Percentiles rank a stretch among this genome's conserved stretches.
phyloP scores from a whole-genome alignment of 2,888 invertebrate genomes.

The Aporophyla nigra region DNA sequence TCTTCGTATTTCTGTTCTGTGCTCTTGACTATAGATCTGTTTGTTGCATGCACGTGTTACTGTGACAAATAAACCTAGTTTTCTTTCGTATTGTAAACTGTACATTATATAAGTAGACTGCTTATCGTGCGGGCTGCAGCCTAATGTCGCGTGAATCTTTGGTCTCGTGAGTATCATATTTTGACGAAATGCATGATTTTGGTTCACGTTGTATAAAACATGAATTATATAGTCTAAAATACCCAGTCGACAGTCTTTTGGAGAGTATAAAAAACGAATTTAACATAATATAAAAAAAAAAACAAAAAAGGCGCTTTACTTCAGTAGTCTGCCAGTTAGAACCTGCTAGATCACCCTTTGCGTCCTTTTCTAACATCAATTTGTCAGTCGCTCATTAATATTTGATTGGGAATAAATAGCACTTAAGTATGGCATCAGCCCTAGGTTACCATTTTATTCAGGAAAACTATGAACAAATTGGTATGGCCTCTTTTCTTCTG shows the following conservation, averaged over 20 bases:
- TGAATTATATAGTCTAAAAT: slow-evolving; percentile 1
- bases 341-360: neutral
- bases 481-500: neutral
- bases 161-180: slow-evolving; percentile 32
- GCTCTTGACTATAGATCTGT: neutral
- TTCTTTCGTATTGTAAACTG: neutral
- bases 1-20: neutral
- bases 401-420: neutral
- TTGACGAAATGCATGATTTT: slow-evolving; percentile 27
- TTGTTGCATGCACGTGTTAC: neutral
- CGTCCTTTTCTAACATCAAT: neutral
- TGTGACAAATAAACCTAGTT: neutral
- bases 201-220: slow-evolving; percentile 37
- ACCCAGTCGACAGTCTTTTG: neutral
- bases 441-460: neutral
- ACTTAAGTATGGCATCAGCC: neutral
- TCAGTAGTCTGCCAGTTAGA: neutral
- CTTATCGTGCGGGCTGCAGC: no score
- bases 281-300: neutral
- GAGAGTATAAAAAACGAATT: no score
- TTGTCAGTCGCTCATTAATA: neutral
- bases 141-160: slow-evolving; percentile 6
- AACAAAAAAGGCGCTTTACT: neutral
- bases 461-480: neutral
- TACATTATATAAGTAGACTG: neutral